Evolutionary conservation across 2,888 invertebrate species (phyloP), one percentile per base, ranked within the genome.

Genomic region (Clusia tigrina): DNA sequence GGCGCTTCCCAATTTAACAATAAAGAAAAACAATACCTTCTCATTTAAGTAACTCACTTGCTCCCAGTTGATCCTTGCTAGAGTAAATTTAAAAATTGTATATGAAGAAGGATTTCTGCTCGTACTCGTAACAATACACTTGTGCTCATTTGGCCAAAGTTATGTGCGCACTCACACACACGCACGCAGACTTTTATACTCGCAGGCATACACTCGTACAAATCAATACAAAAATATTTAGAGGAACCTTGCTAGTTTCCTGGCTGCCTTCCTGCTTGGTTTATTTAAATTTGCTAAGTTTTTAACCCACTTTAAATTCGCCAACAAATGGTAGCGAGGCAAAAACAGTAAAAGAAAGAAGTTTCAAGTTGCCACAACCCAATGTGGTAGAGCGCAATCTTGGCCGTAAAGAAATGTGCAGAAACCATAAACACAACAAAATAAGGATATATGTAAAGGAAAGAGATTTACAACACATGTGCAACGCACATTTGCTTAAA

Each of bases 401-500:
- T n/a, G n/a, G n/a, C n/a, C n/a, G n/a, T n/a, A n/a, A n/a, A n/a
- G n/a, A n/a, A n/a, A n/a, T n/a, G n/a, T n/a, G n/a, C 6, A 12
- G 12, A 32, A 32, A 6, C 32, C 32, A 32, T 32, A 32, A 32
- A 32, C 6, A 42, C 3, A 42, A 42, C 10, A 42, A 42, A 42
- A 42, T 6, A 42, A 42, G n/a, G n/a, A 42, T 6, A 42, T 32
- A 42, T 42, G n/a, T 42, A 42, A 42, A 42, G n/a, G 42, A 3
- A 42, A 42, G n/a, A 42, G 42, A 42, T 5, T 10, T 42, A 42
- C n/a, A 42, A 42, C 6, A 42, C 42, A 42, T 42, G 42, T 42
- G 42, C 10, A 42, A 17, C 42, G n/a, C 42, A 32, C 32, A 32
- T 32, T 32, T 32, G 32, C 32, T 32, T 5, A 15, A 5, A 10